Conservation (phyloP, 2,113 vertebrate genomes). For the Eulemur macaco region DNA sequence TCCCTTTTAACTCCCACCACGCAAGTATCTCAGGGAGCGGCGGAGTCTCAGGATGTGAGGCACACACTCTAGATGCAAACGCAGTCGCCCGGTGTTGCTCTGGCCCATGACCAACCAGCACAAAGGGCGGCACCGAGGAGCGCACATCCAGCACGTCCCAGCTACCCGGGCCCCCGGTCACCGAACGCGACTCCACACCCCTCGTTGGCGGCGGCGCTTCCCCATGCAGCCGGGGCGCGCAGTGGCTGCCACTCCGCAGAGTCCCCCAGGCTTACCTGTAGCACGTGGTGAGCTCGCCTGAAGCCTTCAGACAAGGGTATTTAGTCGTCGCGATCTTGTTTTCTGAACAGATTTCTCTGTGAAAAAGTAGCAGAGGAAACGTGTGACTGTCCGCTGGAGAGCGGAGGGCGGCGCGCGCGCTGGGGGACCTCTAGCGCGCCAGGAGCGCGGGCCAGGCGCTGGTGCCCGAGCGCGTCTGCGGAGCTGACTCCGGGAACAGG, state of each 20-base stretch:
- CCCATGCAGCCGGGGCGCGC: rapidly evolving
- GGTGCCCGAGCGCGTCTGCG: not conserved
- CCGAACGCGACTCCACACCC: not conserved
- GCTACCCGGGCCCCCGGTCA: rapidly evolving
- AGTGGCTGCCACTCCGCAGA: rapidly evolving
- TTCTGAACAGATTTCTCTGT: slow-evolving; percentile 92
- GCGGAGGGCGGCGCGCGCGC: not conserved
- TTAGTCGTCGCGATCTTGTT: slow-evolving; percentile 92
- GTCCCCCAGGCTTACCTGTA: slow-evolving; percentile 88
- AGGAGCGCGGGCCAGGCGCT: not conserved
- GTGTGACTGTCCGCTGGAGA: not conserved
- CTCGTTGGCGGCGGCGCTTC: not conserved
- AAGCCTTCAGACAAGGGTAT: slow-evolving; percentile 93
- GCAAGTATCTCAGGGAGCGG: not conserved
- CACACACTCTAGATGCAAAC: not conserved
- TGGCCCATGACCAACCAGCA: not conserved
- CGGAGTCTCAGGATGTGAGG: rapidly evolving
- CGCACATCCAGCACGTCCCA: rapidly evolving
- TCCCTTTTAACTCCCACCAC: not conserved
- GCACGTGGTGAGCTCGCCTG: slow-evolving; percentile 93
- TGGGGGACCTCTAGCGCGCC: not conserved
- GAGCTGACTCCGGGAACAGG: not conserved
- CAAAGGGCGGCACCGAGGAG: not conserved
- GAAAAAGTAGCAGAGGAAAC: not conserved
- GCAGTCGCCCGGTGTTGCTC: rapidly evolving